Conservation (phyloP, 30 jellyfish, hydroid and myxozoan species). For the Turritopsis dohrnii region DNA sequence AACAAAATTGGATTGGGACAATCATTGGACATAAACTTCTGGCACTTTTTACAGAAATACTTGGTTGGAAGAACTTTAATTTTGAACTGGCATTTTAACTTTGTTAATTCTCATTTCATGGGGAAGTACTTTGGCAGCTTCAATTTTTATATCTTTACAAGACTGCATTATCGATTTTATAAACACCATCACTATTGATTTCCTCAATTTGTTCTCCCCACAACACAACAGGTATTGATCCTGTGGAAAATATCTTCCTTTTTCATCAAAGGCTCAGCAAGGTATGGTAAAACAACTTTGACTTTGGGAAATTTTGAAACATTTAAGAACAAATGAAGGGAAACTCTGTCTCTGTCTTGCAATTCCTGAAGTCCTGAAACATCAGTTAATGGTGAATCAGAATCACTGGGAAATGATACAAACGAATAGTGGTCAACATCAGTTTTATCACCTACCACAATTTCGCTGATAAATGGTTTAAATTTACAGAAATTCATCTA, state of each 20-base stretch:
- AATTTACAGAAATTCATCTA: background rate
- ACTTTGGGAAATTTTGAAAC: background rate
- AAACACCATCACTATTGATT: background rate
- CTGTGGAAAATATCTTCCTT: background rate
- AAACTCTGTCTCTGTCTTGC: background rate
- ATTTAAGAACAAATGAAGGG: background rate
- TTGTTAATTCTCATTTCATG: background rate
- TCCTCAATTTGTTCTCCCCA: background rate
- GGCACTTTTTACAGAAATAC: background rate
- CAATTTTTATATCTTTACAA: background rate
- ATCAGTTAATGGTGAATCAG: background rate
- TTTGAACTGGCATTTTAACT: background rate
- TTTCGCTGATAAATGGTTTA: background rate
- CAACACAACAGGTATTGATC: background rate
- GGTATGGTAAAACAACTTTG: background rate
- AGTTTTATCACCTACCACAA: background rate
- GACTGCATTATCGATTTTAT: background rate
- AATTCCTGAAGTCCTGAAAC: background rate
- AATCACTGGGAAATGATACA: background rate
- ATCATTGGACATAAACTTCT: background rate
- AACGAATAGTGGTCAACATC: background rate
- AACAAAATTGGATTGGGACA: background rate
- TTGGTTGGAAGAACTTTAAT: background rate
- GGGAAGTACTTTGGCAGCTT: background rate
- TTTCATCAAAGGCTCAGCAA: background rate